phyloP scores from a whole-genome alignment of 1,140 invertebrate species.

The Drosophila ohnishii region DNA sequence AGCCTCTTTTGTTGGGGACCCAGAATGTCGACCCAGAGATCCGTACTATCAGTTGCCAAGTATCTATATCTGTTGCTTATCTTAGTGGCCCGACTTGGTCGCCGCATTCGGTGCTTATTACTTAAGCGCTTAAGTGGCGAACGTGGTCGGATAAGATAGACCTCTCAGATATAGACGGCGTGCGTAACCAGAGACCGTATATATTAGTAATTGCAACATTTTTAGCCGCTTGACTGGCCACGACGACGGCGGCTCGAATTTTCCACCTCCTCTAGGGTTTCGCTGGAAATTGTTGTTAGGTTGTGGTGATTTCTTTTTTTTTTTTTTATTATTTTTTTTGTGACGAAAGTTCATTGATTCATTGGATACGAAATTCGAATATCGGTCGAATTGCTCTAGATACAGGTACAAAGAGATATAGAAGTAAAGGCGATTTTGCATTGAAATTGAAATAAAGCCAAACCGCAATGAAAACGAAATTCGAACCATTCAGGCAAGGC shows the following conservation, averaged over 20 bases:
- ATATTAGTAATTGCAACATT: constrained; percentile 67
- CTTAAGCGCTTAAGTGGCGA: constrained; percentile 35
- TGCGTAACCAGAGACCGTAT: constrained; percentile 42
- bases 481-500: constrained; percentile 65
- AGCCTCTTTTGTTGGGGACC: not conserved
- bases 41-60: constrained; percentile 23
- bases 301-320: not conserved
- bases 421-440: constrained; percentile 19
- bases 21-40: constrained; percentile 23
- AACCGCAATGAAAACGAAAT: constrained; percentile 66
- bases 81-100: constrained; percentile 21
- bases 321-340: not conserved
- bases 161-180: constrained; percentile 17
- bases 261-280: constrained; percentile 19
- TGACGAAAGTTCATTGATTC: constrained; percentile 66
- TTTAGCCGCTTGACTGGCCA: constrained; percentile 61
- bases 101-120: constrained; percentile 34
- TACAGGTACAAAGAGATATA: not conserved
- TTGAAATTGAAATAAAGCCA: constrained; percentile 65
- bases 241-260: constrained; percentile 5
- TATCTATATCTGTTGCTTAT: constrained; percentile 58
- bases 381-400: constrained; percentile 22
- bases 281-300: constrained; percentile 31
- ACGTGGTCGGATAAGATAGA: constrained; percentile 59
- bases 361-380: constrained; percentile 20